Base-by-base conservation (phyloP, 64 coral and sea anemone genomes). In the Actinia equina region DNA sequence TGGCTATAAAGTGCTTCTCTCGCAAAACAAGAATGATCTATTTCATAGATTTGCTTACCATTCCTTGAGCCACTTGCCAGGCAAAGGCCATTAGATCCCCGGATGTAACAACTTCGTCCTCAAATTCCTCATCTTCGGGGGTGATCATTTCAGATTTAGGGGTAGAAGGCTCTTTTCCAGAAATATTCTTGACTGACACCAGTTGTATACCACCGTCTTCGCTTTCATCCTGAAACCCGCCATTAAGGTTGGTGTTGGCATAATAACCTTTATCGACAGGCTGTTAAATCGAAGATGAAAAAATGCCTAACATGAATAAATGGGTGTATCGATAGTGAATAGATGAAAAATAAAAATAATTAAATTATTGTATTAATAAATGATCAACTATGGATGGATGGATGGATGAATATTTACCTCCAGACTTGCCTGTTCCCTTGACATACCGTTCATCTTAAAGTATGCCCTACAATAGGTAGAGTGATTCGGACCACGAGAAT, bases 61-160 rank as follows among this genome's bases (percentile, higher is more conserved):
- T 92, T 82, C 85, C 90, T 59, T 87, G 74, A 43, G 76, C 62
- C 22, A 92, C 80, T 87, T 92, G 90, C 90, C 90, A 92, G 46
- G 90, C 90, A 83, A 92, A 92, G 17, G 90, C 90, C 85, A 92
- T 92, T 43, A 92, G 43, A 45, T 87, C 85, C 27, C 85, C 90
- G 41, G 85, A 86, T 59, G 90, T 92, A 43, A 92, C 30, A 30
- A 43, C 23, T 23, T 87, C 90, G 52, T 87, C 90, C 0, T 87
- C 57, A 8, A 44, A 4, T 26, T 85, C 37, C 52, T 81, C 78
- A 81, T 81, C 69, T 74, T 30, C 69, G 69, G 12, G 69, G 27
- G 69, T 14, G 69, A 69, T 4, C 4, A 15, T n/a, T 0, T 11
- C n/a, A 23, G n/a, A 44, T 52, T 4, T 4, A 52, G 42, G 44